Evolutionary conservation across 1,140 invertebrate species (phyloP), one percentile per base, ranked within the genome.

Genomic region (Ips nitidus): DNA sequence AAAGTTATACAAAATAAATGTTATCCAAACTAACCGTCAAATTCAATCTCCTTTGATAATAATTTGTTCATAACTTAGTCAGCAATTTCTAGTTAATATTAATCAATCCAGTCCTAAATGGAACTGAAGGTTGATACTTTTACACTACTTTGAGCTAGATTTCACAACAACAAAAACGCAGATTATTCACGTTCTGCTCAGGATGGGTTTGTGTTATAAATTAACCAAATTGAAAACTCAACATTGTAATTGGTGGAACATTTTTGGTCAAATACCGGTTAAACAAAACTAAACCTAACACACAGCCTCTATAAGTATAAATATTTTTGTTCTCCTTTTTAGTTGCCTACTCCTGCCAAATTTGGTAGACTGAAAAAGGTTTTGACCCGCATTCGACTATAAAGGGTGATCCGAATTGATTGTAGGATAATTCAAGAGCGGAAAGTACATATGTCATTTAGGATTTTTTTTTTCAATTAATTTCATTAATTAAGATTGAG

Each of bases 231-330:
- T 50, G 45, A 50, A 50, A 50, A 8, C 0, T 6, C 7, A 8
- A 1, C 3, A 8, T 50, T 50, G 45, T 50, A 50, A 50, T 8
- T 22, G 3, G 6, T 50, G 45, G 45, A 50, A 50, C 6, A 50
- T 8, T 71, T 70, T 69, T 78, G 76, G 78, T 78, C 78, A 75
- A 75, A 70, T 72, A 75, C 76, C 74, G 71, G 75, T 73, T 70
- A 76, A 77, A 72, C 73, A 71, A 74, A 72, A 78, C 76, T 77
- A 80, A 76, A 78, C 74, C 79, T 80, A 80, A 79, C 79, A 80
- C 79, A 80, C 79, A 80, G 79, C 79, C 79, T 76, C 77, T 80
- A 80, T 78, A 77, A 74, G 71, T 78, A 77, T 76, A 77, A 76
- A 77, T 77, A 76, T 71, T 47, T 68, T 47, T 52, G 50, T 66